Evolutionary conservation across 2,888 invertebrate species (phyloP).

Genomic region (Drosophila picticornis): DNA sequence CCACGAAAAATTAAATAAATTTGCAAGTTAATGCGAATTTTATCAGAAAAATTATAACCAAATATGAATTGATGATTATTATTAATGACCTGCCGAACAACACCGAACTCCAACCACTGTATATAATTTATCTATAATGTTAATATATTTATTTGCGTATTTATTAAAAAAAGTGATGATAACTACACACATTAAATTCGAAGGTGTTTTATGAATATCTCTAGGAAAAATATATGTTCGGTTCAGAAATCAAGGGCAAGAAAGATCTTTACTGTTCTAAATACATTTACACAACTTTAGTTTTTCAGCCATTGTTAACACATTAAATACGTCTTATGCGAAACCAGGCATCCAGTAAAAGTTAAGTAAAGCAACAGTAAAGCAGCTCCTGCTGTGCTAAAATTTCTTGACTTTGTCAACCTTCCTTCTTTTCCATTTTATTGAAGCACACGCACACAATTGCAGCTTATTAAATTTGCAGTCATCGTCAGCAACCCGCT

Average conservation of each 20-base stretch:
- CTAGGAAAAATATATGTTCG: background rate
- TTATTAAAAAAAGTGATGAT: too few species aligned
- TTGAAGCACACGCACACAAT: background rate
- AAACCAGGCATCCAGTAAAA: background rate
- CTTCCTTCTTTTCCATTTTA: background rate
- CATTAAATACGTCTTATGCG: constrained; percentile 36
- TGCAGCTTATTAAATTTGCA: constrained; percentile 27
- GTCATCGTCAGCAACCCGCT: constrained; percentile 18
- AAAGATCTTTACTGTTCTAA: background rate
- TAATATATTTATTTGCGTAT: too few species aligned
- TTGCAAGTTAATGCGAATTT: background rate
- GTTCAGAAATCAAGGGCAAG: background rate
- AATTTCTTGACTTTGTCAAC: constrained; percentile 19
- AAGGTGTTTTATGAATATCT: background rate
- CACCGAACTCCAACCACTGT: background rate
- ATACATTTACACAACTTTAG: background rate
- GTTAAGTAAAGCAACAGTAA: constrained; percentile 8
- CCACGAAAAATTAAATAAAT: background rate
- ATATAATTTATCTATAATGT: too few species aligned
- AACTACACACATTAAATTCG: background rate
- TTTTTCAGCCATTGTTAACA: constrained; percentile 19
- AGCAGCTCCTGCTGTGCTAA: constrained; percentile 24
- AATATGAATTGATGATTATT: background rate
- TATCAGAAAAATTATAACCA: background rate
- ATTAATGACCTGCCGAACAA: background rate